Conservation (phyloP, 2,113 vertebrate genomes). For the Hippoglossus stenolepis region DNA sequence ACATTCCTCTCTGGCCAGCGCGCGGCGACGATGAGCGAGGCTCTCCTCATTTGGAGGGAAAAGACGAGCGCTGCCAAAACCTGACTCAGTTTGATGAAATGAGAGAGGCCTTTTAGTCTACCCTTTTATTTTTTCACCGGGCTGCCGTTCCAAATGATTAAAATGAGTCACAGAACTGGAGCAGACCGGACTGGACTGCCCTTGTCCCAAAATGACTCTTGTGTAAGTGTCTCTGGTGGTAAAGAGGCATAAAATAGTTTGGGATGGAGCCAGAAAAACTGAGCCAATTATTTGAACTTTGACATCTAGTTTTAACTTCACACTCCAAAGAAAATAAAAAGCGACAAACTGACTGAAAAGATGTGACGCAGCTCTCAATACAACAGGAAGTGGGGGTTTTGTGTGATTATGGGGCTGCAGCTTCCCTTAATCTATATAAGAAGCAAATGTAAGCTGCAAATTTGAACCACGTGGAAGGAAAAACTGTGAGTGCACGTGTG, state of each 20-base stretch:
- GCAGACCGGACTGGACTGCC: constrained; percentile 52
- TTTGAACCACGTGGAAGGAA: constrained; percentile 3
- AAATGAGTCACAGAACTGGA: constrained; percentile 72
- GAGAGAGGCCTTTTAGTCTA: constrained; percentile 55
- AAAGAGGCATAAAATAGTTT: neutral
- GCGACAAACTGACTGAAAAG: neutral
- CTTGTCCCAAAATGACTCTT: constrained; percentile 50
- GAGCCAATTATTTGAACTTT: neutral
- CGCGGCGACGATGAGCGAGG: constrained; percentile 19
- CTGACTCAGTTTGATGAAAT: constrained; percentile 72
- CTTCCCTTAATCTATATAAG: neutral
- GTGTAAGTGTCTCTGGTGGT: neutral
- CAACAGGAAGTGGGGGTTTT: neutral
- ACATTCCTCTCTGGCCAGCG: constrained; percentile 71
- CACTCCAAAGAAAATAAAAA: neutral
- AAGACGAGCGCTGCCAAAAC: constrained; percentile 60
- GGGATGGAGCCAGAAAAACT: neutral
- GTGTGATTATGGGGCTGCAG: neutral
- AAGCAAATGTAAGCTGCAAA: neutral
- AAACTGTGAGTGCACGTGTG: neutral
- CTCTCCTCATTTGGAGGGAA: constrained; percentile 59
- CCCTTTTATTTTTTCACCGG: constrained; percentile 26
- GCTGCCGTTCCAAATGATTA: constrained; percentile 44
- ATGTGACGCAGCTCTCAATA: neutral
- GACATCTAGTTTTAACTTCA: neutral